Evolutionary conservation across 2,113 vertebrate genomes (phyloP).

Genomic region (Sigmodon hispidus): DNA sequence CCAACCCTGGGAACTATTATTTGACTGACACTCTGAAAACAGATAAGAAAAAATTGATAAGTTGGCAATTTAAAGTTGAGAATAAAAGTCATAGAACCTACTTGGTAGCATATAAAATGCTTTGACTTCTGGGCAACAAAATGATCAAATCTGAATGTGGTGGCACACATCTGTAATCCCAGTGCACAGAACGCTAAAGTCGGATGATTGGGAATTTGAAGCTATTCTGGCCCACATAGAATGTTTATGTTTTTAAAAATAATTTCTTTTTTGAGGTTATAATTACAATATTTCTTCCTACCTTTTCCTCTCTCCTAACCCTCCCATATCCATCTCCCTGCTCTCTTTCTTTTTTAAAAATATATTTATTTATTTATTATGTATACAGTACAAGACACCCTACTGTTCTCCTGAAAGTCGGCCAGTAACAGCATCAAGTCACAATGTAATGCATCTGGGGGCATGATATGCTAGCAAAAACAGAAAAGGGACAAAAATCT

Average conservation of each 20-base stretch:
- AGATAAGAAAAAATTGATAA: conserved; percentile 35
- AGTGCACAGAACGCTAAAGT: neutral
- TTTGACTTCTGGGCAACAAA: neutral
- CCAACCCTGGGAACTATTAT: neutral
- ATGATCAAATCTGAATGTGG: neutral
- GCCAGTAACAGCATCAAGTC: conserved; percentile 6
- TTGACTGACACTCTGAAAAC: conserved; percentile 18
- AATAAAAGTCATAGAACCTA: neutral
- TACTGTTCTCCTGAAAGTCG: neutral
- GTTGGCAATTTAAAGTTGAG: conserved; percentile 47
- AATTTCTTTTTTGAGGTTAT: neutral
- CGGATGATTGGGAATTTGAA: neutral
- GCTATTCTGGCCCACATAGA: neutral
- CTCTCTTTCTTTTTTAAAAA: too few relatives aligned
- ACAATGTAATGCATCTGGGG: neutral
- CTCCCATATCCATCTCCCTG: neutral
- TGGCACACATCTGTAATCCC: neutral
- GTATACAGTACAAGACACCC: neutral
- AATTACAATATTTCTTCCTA: neutral
- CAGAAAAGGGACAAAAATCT: neutral
- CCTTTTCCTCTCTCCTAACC: neutral
- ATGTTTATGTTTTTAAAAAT: neutral
- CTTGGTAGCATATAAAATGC: neutral
- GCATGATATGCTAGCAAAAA: neutral
- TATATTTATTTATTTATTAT: neutral